Conservation (phyloP, 2,113 vertebrate genomes). For the Argyrosomus japonicus region DNA sequence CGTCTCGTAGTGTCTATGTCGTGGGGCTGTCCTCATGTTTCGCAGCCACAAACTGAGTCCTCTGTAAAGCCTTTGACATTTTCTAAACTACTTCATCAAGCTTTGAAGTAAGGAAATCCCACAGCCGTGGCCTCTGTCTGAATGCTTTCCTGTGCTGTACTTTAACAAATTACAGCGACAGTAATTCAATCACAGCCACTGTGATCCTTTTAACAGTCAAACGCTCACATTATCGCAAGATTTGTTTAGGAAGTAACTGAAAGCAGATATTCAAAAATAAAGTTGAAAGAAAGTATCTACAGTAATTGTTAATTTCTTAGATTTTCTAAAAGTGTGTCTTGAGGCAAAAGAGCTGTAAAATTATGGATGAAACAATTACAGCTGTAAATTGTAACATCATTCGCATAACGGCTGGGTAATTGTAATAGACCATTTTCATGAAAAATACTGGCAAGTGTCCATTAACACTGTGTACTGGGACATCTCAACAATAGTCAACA, state of each 20-base stretch:
- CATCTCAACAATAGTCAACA: constrained; percentile 25
- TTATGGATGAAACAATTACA: constrained; percentile 53
- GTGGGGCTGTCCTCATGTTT: constrained; percentile 42
- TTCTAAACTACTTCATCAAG: constrained; percentile 44
- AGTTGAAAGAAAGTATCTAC: background rate
- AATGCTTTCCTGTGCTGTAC: background rate
- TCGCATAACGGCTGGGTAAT: constrained; percentile 43
- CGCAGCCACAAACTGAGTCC: constrained; percentile 41
- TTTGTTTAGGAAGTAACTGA: constrained; percentile 13
- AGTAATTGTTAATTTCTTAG: constrained; percentile 16
- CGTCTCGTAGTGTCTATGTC: constrained; percentile 44
- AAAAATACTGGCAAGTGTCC: constrained; percentile 42
- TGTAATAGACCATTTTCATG: constrained; percentile 34
- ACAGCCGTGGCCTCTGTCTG: background rate
- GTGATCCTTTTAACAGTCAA: constrained; percentile 6
- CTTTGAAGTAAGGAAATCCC: constrained; percentile 39
- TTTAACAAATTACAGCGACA: constrained; percentile 25
- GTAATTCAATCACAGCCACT: constrained; percentile 14
- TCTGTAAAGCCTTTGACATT: constrained; percentile 62
- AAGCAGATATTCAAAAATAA: background rate
- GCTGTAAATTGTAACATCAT: constrained; percentile 38
- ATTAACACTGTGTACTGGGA: constrained; percentile 15
- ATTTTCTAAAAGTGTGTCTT: constrained; percentile 6
- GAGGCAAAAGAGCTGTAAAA: constrained; percentile 37
- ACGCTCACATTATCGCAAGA: background rate